A percentile compares a stretch with the other conserved stretches of the same genome.
Conservation (phyloP, 2,113 vertebrate genomes). For the Heterochromis multidens region DNA sequence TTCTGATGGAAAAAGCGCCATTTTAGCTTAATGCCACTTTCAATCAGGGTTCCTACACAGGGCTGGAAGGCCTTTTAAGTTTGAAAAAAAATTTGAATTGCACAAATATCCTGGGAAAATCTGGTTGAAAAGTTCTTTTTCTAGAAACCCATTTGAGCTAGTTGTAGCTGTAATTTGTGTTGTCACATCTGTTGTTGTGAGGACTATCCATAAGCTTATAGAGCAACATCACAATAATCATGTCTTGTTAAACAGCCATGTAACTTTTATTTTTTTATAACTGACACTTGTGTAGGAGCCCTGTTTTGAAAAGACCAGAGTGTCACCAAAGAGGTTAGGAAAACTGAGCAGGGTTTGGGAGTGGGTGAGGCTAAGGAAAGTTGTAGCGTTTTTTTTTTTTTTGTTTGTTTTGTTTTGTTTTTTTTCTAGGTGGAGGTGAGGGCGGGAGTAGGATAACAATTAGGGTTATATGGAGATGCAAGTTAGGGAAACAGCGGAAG, state of each 20-base stretch:
- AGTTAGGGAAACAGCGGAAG: neutral
- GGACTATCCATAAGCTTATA: neutral
- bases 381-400: neutral
- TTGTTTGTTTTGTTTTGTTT: neutral
- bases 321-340: conserved; percentile 61
- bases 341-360: neutral
- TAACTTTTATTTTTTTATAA: neutral
- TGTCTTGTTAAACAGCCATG: neutral
- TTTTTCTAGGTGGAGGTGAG: neutral
- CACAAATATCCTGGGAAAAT: neutral
- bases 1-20: conserved; percentile 2
- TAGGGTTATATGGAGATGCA: neutral
- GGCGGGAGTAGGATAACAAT: neutral
- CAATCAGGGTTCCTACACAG: conserved; percentile 54
- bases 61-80: neutral
- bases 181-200: conserved; percentile 11
- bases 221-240: neutral
- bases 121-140: neutral
- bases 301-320: conserved; percentile 41
- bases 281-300: conserved; percentile 52
- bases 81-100: neutral
- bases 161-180: conserved; percentile 17
- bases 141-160: neutral
- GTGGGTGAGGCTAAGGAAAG: neutral
- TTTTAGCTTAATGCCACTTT: conserved; percentile 23